Evolutionary conservation across 1,140 invertebrate genomes (phyloP).

Genomic region (Oryctes rhinoceros): DNA sequence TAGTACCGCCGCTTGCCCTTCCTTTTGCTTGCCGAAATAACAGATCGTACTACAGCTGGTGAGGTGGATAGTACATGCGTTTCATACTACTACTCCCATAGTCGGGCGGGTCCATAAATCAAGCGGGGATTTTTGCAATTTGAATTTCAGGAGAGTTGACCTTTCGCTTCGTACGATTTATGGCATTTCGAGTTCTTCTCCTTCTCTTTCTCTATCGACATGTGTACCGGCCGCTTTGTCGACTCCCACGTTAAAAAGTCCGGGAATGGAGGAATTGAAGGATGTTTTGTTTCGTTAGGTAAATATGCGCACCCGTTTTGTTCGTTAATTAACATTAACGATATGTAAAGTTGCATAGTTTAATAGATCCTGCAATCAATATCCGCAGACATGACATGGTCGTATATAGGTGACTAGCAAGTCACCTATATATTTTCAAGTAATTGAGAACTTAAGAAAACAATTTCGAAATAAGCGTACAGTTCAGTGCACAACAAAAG

Average conservation of each 20-base stretch:
- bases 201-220: not conserved
- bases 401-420: too few relatives aligned
- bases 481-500: too few relatives aligned
- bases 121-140: conserved; percentile 33
- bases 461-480: too few relatives aligned
- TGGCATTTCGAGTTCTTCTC: not conserved
- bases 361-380: too few relatives aligned
- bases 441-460: too few relatives aligned
- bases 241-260: not conserved
- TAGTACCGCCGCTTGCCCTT: not conserved
- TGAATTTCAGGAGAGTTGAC: conserved; percentile 24
- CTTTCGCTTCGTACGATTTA: conserved; percentile 28
- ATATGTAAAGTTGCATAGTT: too few relatives aligned
- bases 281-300: not conserved
- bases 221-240: not conserved
- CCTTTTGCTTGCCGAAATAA: conserved; percentile 7
- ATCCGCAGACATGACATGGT: too few relatives aligned
- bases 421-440: too few relatives aligned
- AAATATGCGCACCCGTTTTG: not conserved
- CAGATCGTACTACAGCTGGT: not conserved
- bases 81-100: not conserved
- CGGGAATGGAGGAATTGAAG: not conserved
- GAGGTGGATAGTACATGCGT: not conserved
- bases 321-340: too few relatives aligned
- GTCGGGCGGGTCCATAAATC: not conserved